Evolutionary conservation across 1,140 invertebrate genomes (phyloP).

Genomic region (Oedothorax gibbosus): DNA sequence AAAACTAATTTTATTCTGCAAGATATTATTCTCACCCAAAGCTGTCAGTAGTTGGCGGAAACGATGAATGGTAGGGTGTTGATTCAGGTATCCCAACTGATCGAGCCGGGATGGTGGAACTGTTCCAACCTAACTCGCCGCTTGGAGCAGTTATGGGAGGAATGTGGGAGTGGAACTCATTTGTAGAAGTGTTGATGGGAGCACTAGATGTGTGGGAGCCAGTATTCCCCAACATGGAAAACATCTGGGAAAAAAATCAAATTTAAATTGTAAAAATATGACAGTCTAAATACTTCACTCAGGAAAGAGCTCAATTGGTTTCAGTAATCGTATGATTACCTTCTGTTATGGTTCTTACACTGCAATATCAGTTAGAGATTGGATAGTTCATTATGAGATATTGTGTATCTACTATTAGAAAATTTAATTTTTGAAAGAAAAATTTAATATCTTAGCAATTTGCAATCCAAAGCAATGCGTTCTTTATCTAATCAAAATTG

Average conservation of each 20-base stretch:
- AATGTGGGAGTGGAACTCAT: constrained; percentile 40
- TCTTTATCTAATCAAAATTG: no score
- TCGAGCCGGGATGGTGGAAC: neutral
- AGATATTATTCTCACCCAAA: constrained; percentile 31
- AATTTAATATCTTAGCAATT: no score
- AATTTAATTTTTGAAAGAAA: no score
- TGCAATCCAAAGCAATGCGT: no score
- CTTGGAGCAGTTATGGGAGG: constrained; percentile 20
- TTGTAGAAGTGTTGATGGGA: neutral
- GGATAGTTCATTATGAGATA: no score
- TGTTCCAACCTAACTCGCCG: constrained; percentile 10
- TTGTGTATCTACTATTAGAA: no score
- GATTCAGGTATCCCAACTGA: constrained; percentile 11
- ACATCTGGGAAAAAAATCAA: constrained; percentile 26
- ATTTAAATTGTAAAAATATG: neutral
- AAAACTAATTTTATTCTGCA: no score
- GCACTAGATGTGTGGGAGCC: neutral
- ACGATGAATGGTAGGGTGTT: constrained; percentile 8
- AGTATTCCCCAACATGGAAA: constrained; percentile 34
- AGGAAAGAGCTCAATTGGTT: no score
- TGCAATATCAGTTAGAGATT: no score
- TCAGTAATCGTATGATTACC: no score
- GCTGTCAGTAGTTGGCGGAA: constrained; percentile 43
- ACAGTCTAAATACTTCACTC: no score
- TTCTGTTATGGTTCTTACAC: no score